A percentile compares a stretch with the other conserved stretches of the same genome.
phyloP scores from a whole-genome alignment of 2,888 invertebrate species.

The Stegophylla sp. region DNA sequence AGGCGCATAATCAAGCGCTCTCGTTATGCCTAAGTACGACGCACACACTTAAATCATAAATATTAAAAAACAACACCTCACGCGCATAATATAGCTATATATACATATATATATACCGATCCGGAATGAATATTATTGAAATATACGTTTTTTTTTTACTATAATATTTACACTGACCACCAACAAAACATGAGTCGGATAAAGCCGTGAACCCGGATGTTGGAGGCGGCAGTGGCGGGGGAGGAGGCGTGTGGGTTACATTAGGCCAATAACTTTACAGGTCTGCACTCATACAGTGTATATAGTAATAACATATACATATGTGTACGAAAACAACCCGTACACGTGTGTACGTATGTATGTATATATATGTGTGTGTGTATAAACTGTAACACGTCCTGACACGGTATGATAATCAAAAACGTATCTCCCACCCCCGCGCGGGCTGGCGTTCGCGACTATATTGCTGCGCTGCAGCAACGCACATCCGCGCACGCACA shows the following conservation, averaged over 20 bases:
- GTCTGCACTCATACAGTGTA: conserved; percentile 23
- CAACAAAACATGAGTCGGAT: not conserved
- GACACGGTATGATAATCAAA: conserved; percentile 55
- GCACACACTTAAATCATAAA: no score
- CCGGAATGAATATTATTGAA: conserved; percentile 16
- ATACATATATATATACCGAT: not conserved
- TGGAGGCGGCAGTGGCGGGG: conserved; percentile 1
- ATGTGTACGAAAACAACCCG: conserved; percentile 45
- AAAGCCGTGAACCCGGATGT: conserved; percentile 51
- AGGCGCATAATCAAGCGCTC: no score
- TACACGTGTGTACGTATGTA: no score
- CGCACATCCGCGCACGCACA: conserved; percentile 2
- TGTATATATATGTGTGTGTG: no score
- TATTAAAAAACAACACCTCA: not conserved
- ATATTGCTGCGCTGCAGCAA: not conserved
- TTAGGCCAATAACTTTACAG: conserved; percentile 56
- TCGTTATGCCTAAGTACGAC: not conserved
- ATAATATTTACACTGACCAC: conserved; percentile 32
- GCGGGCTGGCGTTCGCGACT: not conserved
- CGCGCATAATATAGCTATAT: not conserved
- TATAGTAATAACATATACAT: no score
- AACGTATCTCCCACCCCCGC: not conserved
- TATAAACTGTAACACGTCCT: conserved; percentile 53
- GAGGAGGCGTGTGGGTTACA: conserved; percentile 28
- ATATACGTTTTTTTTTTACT: conserved; percentile 34